Evolutionary conservation across 2,797 vertebrate genomes (phyloP), one percentile per base, ranked within the genome.

Genomic region (Orestias chungarensis): DNA sequence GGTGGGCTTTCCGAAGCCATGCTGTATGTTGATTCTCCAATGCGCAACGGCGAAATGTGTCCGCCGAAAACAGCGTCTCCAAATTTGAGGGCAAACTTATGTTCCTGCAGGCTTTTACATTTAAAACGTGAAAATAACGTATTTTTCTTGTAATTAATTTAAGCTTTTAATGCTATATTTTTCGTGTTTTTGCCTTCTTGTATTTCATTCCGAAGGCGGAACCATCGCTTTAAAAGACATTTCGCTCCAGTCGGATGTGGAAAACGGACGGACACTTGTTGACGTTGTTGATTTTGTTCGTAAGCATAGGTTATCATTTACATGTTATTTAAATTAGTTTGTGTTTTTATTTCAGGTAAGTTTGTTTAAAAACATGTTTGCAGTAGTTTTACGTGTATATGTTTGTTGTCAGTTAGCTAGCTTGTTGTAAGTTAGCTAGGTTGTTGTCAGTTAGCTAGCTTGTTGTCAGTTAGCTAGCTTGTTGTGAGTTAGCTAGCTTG

Each of bases 1-100:
- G 14, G n/a, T 54, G n/a, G 29, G 40, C 33, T 40, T 18, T 44
- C 4, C 0, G 20, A 42, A 71, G 43, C 91, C 91, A 93, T 86
- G 93, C 88, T 85, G 87, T 27, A 62, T 4, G 83, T 43, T 86
- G 75, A 64, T 80, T 87, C 83, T 71, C 66, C 0, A 0, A 0
- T 50, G 83, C 86, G 83, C 55, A 81, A 31, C 87, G n/a, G 6
- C 5, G 0, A 83, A 80, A 86, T 64, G 1, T 27, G 73, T 79
- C 82, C 87, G 88, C 17, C 4, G 1, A 0, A n/a, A 50, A 76
- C 68, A 76, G 9, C 9, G 29, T 31, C 0, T 38, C 1, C 5
- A 3, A 5, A 61, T 23, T 38, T 38, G 35, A 61, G 9, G 10
- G 20, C 33, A 4, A 59, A 59, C 20, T 59, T 38, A n/a, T 43